Conservation (phyloP, 2,888 invertebrate genomes). For the Sphaeridia pumilis region DNA sequence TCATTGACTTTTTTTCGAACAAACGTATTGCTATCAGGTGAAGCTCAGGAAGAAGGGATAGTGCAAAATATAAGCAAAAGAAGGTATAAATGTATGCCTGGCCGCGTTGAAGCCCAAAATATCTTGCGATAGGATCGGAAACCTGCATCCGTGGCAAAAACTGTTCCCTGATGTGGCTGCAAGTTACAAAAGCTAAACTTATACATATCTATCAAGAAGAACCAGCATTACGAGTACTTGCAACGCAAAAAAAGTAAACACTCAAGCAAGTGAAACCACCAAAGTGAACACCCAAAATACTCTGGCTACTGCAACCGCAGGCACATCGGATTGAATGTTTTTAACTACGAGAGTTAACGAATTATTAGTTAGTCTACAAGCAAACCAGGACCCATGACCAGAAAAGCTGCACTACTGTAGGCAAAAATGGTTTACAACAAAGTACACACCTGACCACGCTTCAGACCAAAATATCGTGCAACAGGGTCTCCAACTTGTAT, state of each 20-base stretch:
- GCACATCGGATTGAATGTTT: no score
- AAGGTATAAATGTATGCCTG: slow-evolving; percentile 22
- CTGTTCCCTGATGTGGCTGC: slow-evolving; percentile 44
- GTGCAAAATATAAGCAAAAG: not conserved
- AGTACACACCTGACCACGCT: slow-evolving; percentile 76
- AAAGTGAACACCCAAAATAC: no score
- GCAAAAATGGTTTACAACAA: slow-evolving; percentile 16
- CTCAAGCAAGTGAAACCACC: no score
- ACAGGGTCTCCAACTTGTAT: slow-evolving; percentile 99
- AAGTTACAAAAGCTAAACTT: slow-evolving; percentile 18
- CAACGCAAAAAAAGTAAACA: no score
- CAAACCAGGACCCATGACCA: no score
- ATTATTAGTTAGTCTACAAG: no score
- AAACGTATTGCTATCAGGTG: no score
- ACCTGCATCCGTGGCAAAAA: slow-evolving; percentile 49
- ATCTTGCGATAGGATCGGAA: slow-evolving; percentile 48
- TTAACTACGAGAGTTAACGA: no score
- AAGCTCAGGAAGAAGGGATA: not conserved
- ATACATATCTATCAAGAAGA: not conserved
- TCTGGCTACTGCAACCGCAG: no score
- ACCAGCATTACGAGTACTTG: no score
- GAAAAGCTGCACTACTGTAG: not conserved
- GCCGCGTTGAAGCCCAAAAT: slow-evolving; percentile 44
- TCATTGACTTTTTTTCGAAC: not conserved
- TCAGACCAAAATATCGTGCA: slow-evolving; percentile 94